Evolutionary conservation across 1,140 invertebrate species (phyloP).

Genomic region (Epicauta chinensis): DNA sequence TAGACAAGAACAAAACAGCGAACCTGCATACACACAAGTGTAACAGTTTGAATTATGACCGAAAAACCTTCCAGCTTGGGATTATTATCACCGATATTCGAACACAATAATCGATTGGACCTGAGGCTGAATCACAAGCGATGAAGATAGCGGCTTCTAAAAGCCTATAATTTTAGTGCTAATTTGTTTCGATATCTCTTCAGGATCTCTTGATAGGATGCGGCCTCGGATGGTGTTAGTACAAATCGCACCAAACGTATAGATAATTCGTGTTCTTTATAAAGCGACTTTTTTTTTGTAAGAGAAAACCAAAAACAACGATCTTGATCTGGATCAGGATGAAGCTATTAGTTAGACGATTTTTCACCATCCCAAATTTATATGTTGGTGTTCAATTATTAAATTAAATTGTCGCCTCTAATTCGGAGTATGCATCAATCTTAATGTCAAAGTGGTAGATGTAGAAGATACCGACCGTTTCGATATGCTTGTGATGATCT

Average conservation of each 20-base stretch:
- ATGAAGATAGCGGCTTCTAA: constrained; percentile 42
- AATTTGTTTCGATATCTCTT: constrained; percentile 41
- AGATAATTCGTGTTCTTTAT: too few species aligned
- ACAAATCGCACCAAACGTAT: too few species aligned
- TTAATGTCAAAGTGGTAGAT: constrained; percentile 11
- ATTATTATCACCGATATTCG: constrained; percentile 32
- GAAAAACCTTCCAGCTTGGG: constrained; percentile 32
- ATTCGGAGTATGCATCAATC: constrained; percentile 11
- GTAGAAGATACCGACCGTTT: constrained; percentile 13
- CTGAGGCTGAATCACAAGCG: constrained; percentile 35
- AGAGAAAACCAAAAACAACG: too few species aligned
- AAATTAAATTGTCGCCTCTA: too few species aligned
- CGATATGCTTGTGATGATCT: constrained; percentile 19
- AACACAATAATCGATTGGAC: constrained; percentile 39
- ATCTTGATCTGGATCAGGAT: too few species aligned
- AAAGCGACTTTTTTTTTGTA: too few species aligned
- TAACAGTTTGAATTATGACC: constrained; percentile 39
- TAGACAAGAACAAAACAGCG: constrained; percentile 38
- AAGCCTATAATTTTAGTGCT: constrained; percentile 43
- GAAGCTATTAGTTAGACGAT: too few species aligned
- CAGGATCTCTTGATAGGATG: constrained; percentile 20
- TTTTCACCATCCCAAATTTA: too few species aligned
- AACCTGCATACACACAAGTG: constrained; percentile 32
- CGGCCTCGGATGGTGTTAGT: too few species aligned
- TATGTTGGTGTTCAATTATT: too few species aligned